Conservation (phyloP, 1,140 invertebrate species). For the Eurytemora carolleeae region DNA sequence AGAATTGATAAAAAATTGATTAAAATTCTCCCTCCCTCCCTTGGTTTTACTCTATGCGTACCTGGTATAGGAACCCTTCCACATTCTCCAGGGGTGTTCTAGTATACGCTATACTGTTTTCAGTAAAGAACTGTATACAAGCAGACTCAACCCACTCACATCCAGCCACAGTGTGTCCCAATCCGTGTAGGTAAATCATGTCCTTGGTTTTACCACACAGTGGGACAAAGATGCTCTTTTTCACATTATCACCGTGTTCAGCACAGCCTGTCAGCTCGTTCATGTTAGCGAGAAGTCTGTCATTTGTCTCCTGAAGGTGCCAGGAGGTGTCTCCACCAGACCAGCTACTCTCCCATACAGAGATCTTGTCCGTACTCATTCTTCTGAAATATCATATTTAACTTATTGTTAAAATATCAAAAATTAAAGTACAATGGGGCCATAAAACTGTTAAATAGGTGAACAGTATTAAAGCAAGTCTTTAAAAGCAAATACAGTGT, state of each 20-base stretch:
- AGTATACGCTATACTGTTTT: background rate
- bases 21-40: no score
- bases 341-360: background rate
- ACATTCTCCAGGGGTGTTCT: background rate
- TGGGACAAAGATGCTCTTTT: background rate
- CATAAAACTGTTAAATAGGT: no score
- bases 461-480: no score
- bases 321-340: background rate
- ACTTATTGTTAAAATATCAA: no score
- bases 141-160: background rate
- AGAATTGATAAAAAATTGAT: no score
- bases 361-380: background rate
- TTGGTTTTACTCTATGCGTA: no score
- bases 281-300: background rate
- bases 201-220: constrained; percentile 6
- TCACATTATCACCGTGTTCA: background rate
- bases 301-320: background rate
- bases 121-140: background rate
- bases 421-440: no score
- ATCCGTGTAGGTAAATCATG: constrained; percentile 3
- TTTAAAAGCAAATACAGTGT: no score
- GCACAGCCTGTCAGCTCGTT: background rate
- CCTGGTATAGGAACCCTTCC: background rate
- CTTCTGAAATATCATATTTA: no score
- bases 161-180: background rate